Conservation (phyloP, 2,888 invertebrate genomes). For the Tortrix viridana region DNA sequence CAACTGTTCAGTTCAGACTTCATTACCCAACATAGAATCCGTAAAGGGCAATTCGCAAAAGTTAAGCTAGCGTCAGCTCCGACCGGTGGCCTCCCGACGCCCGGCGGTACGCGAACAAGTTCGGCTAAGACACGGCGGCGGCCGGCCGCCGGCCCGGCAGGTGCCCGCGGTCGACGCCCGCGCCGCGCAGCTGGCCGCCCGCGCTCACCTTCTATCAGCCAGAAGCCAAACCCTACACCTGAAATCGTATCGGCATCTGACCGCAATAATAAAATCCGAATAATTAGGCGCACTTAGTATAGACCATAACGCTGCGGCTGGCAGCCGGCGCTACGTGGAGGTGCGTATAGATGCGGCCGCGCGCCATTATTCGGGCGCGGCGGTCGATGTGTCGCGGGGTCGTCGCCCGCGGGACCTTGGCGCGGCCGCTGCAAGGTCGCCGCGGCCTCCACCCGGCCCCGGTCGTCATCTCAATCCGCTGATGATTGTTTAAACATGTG, state of each 20-base stretch:
- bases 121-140: conserved; percentile 12
- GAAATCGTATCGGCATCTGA: neutral
- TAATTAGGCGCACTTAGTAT: neutral
- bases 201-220: neutral
- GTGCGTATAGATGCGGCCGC: conserved; percentile 14
- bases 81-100: conserved; percentile 10
- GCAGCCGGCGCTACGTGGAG: conserved; percentile 19
- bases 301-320: neutral
- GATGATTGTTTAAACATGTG: conserved; percentile 6
- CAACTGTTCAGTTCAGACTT: neutral
- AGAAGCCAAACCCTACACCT: neutral
- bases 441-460: conserved; percentile 26
- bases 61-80: conserved; percentile 6
- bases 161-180: conserved; percentile 36
- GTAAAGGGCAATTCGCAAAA: neutral
- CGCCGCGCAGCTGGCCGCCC: conserved; percentile 5
- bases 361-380: conserved; percentile 29
- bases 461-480: conserved; percentile 18
- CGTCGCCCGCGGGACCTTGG: conserved; percentile 63
- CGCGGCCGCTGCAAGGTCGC: conserved; percentile 64
- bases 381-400: conserved; percentile 49
- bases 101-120: conserved; percentile 24
- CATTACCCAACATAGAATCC: neutral
- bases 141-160: conserved; percentile 28
- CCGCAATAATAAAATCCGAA: neutral